Percentiles rank a stretch among this genome's conserved stretches.
Conservation (phyloP, 2,888 invertebrate species). For the Drosophila sordidapex region DNA sequence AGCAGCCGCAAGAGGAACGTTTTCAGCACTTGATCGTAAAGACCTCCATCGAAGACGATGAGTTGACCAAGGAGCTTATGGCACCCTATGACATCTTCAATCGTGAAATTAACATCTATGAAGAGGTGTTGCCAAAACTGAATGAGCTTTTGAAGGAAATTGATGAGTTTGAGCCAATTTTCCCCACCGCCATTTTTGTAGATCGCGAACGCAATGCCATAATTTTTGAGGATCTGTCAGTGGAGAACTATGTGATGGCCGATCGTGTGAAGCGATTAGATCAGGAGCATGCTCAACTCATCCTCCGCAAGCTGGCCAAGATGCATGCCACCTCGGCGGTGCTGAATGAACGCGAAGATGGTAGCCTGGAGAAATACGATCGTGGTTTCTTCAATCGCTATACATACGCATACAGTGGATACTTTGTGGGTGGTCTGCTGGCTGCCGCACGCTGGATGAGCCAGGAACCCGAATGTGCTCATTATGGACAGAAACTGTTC, state of each 20-base stretch:
- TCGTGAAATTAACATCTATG: constrained; percentile 83
- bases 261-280: constrained; percentile 83
- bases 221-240: constrained; percentile 82
- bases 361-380: constrained; percentile 78
- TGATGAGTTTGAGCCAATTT: constrained; percentile 74
- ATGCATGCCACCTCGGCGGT: constrained; percentile 86
- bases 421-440: constrained; percentile 78
- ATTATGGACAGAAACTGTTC: constrained; percentile 77
- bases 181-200: constrained; percentile 77
- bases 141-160: constrained; percentile 70
- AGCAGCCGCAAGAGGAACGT: constrained; percentile 22
- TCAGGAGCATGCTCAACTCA: constrained; percentile 83
- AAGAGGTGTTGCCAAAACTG: constrained; percentile 81
- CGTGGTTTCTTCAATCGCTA: constrained; percentile 83
- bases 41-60: constrained; percentile 80
- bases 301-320: constrained; percentile 85
- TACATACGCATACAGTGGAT: constrained; percentile 80
- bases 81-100: constrained; percentile 82
- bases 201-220: constrained; percentile 78
- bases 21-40: constrained; percentile 73
- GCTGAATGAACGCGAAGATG: constrained; percentile 81
- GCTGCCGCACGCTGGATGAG: constrained; percentile 79
- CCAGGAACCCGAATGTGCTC: constrained; percentile 60
- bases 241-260: constrained; percentile 77
- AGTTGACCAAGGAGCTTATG: constrained; percentile 75